phyloP scores from a whole-genome alignment of 1,140 invertebrate species.

The Sesamia nonagrioides region DNA sequence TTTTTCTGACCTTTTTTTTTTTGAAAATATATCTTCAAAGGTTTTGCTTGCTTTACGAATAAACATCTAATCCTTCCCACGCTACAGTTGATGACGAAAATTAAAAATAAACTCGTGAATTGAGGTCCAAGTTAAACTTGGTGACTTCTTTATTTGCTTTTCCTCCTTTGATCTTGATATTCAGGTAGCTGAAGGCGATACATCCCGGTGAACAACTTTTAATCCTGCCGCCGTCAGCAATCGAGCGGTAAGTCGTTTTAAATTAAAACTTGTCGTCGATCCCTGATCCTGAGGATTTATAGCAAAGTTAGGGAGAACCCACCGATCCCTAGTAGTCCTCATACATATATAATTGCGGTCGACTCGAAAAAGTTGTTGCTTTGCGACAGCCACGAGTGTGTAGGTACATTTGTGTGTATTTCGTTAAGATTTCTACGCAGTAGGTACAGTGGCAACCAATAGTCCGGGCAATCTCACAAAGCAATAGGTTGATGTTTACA shows the following conservation, averaged over 20 bases:
- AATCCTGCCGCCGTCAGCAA: conserved; percentile 61
- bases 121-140: conserved; percentile 40
- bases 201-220: conserved; percentile 56
- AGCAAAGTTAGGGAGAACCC: conserved; percentile 51
- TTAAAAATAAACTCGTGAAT: conserved; percentile 47
- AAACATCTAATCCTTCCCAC: conserved; percentile 23
- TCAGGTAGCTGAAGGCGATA: conserved; percentile 54
- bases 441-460: too few species aligned
- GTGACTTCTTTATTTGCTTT: conserved; percentile 56
- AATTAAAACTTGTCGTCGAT: conserved; percentile 73
- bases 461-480: too few species aligned
- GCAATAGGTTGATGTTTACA: too few species aligned
- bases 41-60: neutral
- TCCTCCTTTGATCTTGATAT: conserved; percentile 51
- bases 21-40: neutral
- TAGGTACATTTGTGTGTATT: conserved; percentile 7
- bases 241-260: conserved; percentile 76
- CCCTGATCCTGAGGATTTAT: conserved; percentile 60
- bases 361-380: conserved; percentile 13
- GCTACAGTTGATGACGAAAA: conserved; percentile 30
- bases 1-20: neutral
- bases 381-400: neutral
- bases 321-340: conserved; percentile 48
- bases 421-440: neutral
- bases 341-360: conserved; percentile 42